phyloP scores from a whole-genome alignment of 37 sponge, comb jelly and placozoan genomes.

The Lycopodina hypogea region DNA sequence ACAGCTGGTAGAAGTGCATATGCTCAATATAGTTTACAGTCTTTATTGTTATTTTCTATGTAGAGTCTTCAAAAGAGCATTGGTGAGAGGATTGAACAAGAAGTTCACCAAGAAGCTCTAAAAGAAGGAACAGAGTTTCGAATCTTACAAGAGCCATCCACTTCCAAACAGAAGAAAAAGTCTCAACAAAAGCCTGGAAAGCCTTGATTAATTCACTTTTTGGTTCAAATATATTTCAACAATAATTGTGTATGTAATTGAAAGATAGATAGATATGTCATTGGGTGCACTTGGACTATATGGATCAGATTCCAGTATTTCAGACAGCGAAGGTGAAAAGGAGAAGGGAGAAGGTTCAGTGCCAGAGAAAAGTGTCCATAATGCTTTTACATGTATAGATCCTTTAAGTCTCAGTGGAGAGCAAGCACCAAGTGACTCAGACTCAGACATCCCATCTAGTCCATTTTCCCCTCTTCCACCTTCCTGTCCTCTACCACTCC shows the following conservation, averaged over 20 bases:
- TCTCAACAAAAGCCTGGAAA: background rate
- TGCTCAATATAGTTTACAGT: too few species aligned
- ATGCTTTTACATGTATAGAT: background rate
- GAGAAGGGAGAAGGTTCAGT: background rate
- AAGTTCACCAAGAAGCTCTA: slow-evolving; percentile 29
- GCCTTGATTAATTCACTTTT: background rate
- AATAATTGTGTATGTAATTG: background rate
- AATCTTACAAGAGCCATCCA: slow-evolving; percentile 1
- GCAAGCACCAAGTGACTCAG: background rate
- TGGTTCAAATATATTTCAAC: background rate
- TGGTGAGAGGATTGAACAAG: slow-evolving; percentile 55
- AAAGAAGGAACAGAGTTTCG: slow-evolving; percentile 42
- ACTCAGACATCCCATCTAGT: background rate
- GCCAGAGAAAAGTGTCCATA: background rate
- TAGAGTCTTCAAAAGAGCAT: slow-evolving; percentile 53
- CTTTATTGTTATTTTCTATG: background rate
- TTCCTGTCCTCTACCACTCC: slow-evolving; percentile 35
- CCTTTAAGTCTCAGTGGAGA: background rate
- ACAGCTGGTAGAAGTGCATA: too few species aligned
- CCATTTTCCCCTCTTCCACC: background rate
- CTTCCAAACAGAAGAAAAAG: background rate
- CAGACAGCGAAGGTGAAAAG: slow-evolving; percentile 11
- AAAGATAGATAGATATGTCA: slow-evolving; percentile 7
- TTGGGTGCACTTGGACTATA: slow-evolving; percentile 45
- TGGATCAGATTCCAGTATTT: slow-evolving; percentile 18